Evolutionary conservation across 2,888 invertebrate species (phyloP).

Genomic region (Leptopterna dolabrata): DNA sequence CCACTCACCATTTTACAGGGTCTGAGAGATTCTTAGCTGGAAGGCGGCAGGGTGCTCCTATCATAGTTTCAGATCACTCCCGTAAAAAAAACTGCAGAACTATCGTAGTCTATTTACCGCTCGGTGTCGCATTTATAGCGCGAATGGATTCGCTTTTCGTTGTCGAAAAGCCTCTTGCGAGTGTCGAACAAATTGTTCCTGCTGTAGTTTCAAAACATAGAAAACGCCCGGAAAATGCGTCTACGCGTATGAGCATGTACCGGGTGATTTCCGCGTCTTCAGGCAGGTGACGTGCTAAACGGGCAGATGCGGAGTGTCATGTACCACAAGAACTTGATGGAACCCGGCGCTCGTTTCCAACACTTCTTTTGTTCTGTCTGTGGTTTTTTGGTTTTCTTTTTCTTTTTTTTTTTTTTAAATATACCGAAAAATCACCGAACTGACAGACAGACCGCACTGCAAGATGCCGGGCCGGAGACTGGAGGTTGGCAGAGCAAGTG

Average conservation of each 20-base stretch:
- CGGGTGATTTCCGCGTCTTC: no score
- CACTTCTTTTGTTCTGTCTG: neutral
- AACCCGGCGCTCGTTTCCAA: neutral
- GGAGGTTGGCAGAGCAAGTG: slow-evolving; percentile 35
- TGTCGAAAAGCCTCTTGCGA: neutral
- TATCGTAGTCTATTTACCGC: neutral
- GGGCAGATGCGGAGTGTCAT: no score
- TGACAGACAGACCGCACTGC: slow-evolving; percentile 28
- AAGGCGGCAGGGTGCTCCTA: slow-evolving; percentile 23
- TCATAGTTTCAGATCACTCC: slow-evolving; percentile 32
- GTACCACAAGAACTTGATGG: neutral
- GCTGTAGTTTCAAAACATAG: no score
- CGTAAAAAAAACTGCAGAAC: neutral
- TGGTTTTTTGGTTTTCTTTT: neutral
- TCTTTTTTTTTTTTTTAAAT: neutral
- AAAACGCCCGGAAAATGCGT: no score
- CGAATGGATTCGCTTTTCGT: neutral
- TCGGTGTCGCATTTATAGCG: neutral
- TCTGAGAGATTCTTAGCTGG: slow-evolving; percentile 34
- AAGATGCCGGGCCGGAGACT: slow-evolving; percentile 44
- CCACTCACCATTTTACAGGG: slow-evolving; percentile 45
- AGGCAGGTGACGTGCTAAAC: no score
- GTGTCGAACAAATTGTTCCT: neutral
- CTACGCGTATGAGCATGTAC: no score
- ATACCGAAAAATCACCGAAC: neutral